Conservation (phyloP, 2,888 invertebrate species). For the Acanthosepion lycidas region DNA sequence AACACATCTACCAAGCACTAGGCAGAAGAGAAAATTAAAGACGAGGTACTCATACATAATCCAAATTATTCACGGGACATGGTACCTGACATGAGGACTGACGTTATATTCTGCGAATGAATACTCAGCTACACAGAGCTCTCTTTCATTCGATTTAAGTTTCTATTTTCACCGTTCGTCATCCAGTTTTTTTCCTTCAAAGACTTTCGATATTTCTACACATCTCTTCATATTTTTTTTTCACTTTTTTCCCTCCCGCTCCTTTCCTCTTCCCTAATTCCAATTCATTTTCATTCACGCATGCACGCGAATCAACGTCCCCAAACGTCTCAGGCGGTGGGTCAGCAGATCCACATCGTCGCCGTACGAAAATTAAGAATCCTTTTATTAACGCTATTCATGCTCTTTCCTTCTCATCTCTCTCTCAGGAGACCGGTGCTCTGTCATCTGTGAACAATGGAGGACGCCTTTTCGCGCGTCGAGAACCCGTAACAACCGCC, state of each 20-base stretch:
- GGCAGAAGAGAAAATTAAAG: too few relatives aligned
- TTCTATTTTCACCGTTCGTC: too few relatives aligned
- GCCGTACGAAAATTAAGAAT: background rate
- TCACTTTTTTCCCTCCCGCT: too few relatives aligned
- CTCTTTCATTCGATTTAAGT: too few relatives aligned
- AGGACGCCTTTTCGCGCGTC: conserved; percentile 33
- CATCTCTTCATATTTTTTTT: background rate
- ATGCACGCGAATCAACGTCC: background rate
- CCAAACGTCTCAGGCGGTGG: background rate
- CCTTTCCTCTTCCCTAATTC: background rate
- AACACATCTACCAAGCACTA: too few relatives aligned
- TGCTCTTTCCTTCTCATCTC: background rate
- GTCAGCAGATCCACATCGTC: background rate
- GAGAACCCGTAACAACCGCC: background rate
- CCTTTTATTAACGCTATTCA: background rate
- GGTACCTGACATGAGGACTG: too few relatives aligned
- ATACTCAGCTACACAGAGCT: too few relatives aligned
- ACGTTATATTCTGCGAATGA: too few relatives aligned
- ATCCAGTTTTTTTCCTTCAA: too few relatives aligned
- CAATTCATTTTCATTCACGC: background rate
- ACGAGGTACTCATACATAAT: too few relatives aligned
- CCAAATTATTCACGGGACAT: too few relatives aligned
- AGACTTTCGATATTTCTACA: too few relatives aligned
- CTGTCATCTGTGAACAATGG: background rate
- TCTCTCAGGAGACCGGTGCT: background rate